Conservation (phyloP, 2,888 invertebrate species). For the Noctua janthina region DNA sequence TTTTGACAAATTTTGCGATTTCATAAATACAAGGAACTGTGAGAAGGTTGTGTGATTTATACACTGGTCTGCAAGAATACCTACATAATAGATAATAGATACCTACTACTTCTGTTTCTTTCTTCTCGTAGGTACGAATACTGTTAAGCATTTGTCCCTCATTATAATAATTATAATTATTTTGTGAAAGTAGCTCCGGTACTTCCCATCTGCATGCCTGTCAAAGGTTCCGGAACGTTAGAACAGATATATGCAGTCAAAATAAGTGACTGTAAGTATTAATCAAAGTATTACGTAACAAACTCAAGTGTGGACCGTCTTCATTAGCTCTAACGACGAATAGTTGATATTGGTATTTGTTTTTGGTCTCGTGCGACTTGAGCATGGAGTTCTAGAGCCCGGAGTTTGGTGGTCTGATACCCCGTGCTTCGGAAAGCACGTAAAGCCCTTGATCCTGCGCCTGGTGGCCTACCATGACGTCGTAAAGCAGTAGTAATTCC, state of each 20-base stretch:
- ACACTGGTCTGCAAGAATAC: too few species aligned
- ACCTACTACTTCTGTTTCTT: too few species aligned
- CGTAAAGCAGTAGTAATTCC: too few species aligned
- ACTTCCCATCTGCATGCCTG: slow-evolving; percentile 76
- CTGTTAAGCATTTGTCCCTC: neutral
- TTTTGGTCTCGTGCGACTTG: neutral
- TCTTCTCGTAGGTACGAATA: neutral
- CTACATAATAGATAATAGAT: too few species aligned
- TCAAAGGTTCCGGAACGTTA: slow-evolving; percentile 70
- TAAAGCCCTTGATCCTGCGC: neutral
- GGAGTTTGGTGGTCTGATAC: neutral
- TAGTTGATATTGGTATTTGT: neutral
- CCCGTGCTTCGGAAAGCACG: neutral
- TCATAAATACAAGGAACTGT: too few species aligned
- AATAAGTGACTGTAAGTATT: slow-evolving; percentile 75
- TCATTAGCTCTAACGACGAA: neutral
- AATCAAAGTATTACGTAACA: neutral
- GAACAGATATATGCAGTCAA: slow-evolving; percentile 72
- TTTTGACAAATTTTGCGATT: too few species aligned
- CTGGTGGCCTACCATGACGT: neutral
- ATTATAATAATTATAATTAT: neutral
- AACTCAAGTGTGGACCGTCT: neutral
- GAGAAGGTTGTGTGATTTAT: too few species aligned
- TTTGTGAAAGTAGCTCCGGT: slow-evolving; percentile 68
- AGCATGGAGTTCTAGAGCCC: neutral